Evolutionary conservation across 2,797 vertebrate species (phyloP).

Genomic region (Fratercula arctica): DNA sequence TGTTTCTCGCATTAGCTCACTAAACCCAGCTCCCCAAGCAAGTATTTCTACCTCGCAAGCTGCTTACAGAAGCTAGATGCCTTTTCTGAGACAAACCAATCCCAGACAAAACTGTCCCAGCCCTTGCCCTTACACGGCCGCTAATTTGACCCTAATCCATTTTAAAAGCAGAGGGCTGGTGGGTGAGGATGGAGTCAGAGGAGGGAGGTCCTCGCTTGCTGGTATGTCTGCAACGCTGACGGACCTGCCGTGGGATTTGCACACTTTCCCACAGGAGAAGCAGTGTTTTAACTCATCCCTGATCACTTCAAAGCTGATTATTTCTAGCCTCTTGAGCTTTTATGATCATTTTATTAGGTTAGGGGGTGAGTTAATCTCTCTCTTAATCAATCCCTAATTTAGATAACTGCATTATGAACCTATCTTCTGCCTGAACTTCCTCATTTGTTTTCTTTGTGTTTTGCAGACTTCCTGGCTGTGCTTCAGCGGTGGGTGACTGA

Average conservation of each 20-base stretch:
- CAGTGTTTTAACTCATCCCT: not conserved
- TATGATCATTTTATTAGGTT: slow-evolving; percentile 19
- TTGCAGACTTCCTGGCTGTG: slow-evolving; percentile 53
- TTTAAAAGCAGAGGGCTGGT: slow-evolving; percentile 7
- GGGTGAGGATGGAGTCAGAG: slow-evolving; percentile 1
- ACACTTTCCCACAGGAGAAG: not conserved
- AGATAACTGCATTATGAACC: not conserved
- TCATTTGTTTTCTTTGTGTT: not conserved
- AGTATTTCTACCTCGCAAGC: slow-evolving; percentile 37
- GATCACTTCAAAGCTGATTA: not conserved
- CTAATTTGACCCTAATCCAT: slow-evolving; percentile 37
- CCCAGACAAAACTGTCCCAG: slow-evolving; percentile 37
- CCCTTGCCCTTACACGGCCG: not conserved
- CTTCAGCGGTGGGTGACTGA: not conserved
- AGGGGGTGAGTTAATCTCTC: not conserved
- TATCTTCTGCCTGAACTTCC: slow-evolving; percentile 26
- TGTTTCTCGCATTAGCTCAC: slow-evolving; percentile 22
- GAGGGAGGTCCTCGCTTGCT: not conserved
- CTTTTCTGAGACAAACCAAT: slow-evolving; percentile 18
- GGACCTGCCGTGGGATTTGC: not conserved
- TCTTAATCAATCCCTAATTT: slow-evolving; percentile 14
- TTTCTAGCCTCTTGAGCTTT: slow-evolving; percentile 6
- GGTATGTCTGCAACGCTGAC: not conserved
- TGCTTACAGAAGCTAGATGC: not conserved
- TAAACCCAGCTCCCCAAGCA: not conserved